Evolutionary conservation across 2,113 vertebrate species (phyloP), one percentile per base, ranked within the genome.

Genomic region (Camarhynchus parvulus): DNA sequence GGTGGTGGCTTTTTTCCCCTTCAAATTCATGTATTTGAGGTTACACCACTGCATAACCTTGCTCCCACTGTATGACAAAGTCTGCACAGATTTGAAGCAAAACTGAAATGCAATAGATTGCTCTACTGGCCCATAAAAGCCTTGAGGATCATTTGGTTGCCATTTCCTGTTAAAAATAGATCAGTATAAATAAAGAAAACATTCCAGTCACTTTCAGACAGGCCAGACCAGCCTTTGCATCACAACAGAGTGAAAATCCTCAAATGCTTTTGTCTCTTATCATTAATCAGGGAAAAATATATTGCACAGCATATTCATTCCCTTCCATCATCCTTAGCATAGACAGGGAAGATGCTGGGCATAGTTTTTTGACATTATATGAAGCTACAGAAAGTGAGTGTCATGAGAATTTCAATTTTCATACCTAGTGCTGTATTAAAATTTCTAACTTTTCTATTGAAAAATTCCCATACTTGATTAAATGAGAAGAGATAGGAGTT

Each of bases 401-500:
- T 21, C 49, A 66, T 39, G 25, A 73, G 25, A 73, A 67, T 37
- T 63, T 72, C 39, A 59, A 52, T 79, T 90, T 91, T 92, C 55
- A 47, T 49, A 68, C 35, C n/a, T 85, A 47, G 13, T 69, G 41
- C 33, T 86, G 22, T 33, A 66, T 35, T 15, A 82, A 97, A 87
- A 90, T 42, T 35, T 27, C 41, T 37, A 53, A 39, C 49, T 72
- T 90, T 81, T 80, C 50, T 47, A 28, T 22, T 59, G 37, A 47
- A 88, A 91, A 89, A 53, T 42, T 24, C 63, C 33, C 24, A 4
- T 56, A 41, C 81, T 58, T 50, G 37, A 68, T 90, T 84, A 77
- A 92, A 84, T 81, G 76, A 72, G 56, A 55, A 91, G 61, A 89
- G 28, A 67, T 31, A 73, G 53, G 61, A 93, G 23, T 95, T 95